Evolutionary conservation across 2,113 vertebrate genomes (phyloP), one percentile per base, ranked within the genome.

Genomic region (Rostratula benghalensis): DNA sequence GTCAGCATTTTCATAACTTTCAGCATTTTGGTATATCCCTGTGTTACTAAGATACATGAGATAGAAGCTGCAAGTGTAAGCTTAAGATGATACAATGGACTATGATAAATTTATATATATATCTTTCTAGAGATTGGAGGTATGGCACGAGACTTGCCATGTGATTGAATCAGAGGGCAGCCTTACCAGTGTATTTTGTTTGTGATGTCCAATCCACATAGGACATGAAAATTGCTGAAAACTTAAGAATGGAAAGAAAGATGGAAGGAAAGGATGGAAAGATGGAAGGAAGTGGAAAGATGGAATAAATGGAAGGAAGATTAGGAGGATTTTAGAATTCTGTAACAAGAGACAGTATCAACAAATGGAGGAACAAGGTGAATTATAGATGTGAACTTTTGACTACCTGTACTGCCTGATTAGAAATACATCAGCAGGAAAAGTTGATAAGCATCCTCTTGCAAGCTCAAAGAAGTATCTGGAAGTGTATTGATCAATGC

Each of bases 361-460:
- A 59, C 31, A 87, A 93, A 90, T 67, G 54, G 56, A 80, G n/a
- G 25, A 83, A 63, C 68, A 56, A 1, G 5, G 86, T 93, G 76
- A 92, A 83, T 94, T 92, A 94, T 46, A 67, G 35, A 90, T 92
- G 59, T 81, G 83, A 90, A 70, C 30, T 81, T 92, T 87, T 3
- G 4, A 81, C 76, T 89, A 35, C 43, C 83, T 89, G 68, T 85
- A 86, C 59, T 76, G 68, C 23, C 89, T 59, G 16, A 77, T 90
- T 88, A 74, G 68, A 63, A 78, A 51, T 75, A 51, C 20, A 1
- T 0, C n/a, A 75, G 60, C 46, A 78, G 33, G 28, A 90, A 80
- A 84, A 65, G 63, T 6, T 86, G 83, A 92, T 95, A 91, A 91
- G 46, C 51, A 89, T 81, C 61, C 50, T 67, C 64, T 71, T 75